phyloP scores from a whole-genome alignment of 2,113 vertebrate species.

The Myiozetetes cayanensis region DNA sequence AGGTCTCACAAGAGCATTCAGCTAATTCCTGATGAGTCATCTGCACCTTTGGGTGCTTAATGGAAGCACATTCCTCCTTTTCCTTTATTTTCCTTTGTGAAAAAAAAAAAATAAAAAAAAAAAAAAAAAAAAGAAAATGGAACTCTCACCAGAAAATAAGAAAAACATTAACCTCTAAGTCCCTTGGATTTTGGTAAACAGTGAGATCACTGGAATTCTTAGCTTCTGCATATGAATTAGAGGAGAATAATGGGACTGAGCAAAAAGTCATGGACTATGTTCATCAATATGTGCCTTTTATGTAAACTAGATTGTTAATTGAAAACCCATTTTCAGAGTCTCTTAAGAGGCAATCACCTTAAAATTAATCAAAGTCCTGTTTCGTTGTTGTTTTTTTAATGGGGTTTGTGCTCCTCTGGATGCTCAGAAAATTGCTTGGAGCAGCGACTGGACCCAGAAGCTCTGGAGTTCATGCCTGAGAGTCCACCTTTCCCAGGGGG shows the following conservation, averaged over 20 bases:
- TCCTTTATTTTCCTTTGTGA: background rate
- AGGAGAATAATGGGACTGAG: background rate
- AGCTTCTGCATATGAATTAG: background rate
- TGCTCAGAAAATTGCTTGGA: background rate
- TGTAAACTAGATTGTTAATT: background rate
- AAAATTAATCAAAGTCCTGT: slow-evolving; percentile 20
- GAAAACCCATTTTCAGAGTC: slow-evolving; percentile 34
- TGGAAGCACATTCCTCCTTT: background rate
- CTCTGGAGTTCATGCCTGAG: background rate
- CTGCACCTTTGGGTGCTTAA: background rate
- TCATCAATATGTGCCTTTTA: slow-evolving; percentile 40
- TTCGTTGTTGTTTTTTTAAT: background rate
- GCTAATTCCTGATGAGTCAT: background rate
- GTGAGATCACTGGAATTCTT: background rate
- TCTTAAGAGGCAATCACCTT: slow-evolving; percentile 37
- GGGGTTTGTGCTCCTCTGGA: background rate
- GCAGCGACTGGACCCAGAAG: background rate
- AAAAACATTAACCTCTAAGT: background rate
- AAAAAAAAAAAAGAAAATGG: background rate
- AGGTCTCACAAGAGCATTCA: background rate
- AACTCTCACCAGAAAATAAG: background rate
- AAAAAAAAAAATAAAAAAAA: slow-evolving; percentile 19
- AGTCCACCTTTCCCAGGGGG: fast-evolving
- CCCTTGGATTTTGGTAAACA: background rate
- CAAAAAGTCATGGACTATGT: background rate